A percentile compares a stretch with the other conserved stretches of the same genome.
Conservation (phyloP, 23 tunicate species). For the Phallusia fumigata region DNA sequence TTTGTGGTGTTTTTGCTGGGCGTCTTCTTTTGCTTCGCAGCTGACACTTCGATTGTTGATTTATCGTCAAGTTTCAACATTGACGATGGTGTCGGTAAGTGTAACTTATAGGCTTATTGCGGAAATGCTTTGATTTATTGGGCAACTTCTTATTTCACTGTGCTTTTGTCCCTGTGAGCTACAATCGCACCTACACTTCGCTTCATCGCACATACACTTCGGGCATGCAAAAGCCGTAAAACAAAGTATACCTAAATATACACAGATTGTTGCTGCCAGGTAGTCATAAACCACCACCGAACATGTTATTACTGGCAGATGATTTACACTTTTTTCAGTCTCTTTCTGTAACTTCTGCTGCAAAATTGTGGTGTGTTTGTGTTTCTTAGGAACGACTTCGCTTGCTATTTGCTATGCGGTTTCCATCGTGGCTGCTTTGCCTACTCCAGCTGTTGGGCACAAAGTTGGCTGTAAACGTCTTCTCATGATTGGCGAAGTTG, state of each 20-base stretch:
- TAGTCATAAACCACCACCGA: no score
- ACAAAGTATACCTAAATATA: background rate
- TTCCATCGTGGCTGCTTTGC: background rate
- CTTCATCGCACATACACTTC: no score
- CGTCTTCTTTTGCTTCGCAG: background rate
- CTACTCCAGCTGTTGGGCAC: constrained; percentile 6
- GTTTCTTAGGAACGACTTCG: background rate
- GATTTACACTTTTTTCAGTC: no score
- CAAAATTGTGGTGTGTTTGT: no score
- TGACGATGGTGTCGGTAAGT: constrained; percentile 6
- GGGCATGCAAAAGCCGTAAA: no score
- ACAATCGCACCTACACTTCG: no score
- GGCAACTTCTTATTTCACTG: no score
- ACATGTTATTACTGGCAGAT: no score
- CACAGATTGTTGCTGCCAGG: background rate
- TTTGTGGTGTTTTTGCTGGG: background rate
- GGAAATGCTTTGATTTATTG: no score
- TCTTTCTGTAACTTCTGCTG: no score
- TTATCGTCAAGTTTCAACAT: constrained; percentile 3
- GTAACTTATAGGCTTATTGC: background rate
- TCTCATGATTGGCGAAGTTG: constrained; percentile 13
- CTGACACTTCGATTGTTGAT: background rate
- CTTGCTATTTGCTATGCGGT: background rate
- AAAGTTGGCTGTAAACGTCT: constrained; percentile 9
- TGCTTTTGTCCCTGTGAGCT: no score